Evolutionary conservation across 2,797 vertebrate species (phyloP).

Genomic region (Lacerta bilineata): DNA sequence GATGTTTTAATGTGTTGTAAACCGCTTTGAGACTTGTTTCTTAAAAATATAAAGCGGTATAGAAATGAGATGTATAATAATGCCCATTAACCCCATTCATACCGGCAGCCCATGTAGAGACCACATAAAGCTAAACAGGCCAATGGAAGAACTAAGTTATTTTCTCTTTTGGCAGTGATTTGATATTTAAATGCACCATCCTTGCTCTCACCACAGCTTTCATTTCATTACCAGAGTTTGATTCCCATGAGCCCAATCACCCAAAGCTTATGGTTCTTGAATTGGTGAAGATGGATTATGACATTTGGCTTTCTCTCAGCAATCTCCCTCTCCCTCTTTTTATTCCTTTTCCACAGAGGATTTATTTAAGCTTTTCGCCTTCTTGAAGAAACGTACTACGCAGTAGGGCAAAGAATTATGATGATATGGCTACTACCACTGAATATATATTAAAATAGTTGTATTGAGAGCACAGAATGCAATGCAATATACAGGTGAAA

Average conservation of each 20-base stretch:
- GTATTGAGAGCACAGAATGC: constrained; percentile 50
- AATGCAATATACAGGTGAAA: constrained; percentile 49
- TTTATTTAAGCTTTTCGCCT: constrained; percentile 67
- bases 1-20: too few relatives aligned
- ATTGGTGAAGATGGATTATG: constrained; percentile 60
- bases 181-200: background rate
- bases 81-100: background rate
- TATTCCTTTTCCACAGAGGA: constrained; percentile 55
- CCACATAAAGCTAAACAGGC: background rate
- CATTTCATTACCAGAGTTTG: constrained; percentile 16
- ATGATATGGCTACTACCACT: constrained; percentile 45
- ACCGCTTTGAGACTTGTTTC: too few relatives aligned
- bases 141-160: background rate
- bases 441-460: constrained; percentile 59
- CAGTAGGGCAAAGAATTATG: constrained; percentile 64
- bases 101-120: background rate
- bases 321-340: constrained; percentile 49
- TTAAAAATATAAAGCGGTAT: too few relatives aligned
- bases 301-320: constrained; percentile 36
- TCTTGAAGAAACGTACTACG: constrained; percentile 59
- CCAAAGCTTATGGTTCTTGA: constrained; percentile 41
- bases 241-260: constrained; percentile 49
- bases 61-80: too few relatives aligned
- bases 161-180: background rate
- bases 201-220: too few relatives aligned